Conservation (phyloP, 2,888 invertebrate genomes). For the Acanthosepion esculentum region DNA sequence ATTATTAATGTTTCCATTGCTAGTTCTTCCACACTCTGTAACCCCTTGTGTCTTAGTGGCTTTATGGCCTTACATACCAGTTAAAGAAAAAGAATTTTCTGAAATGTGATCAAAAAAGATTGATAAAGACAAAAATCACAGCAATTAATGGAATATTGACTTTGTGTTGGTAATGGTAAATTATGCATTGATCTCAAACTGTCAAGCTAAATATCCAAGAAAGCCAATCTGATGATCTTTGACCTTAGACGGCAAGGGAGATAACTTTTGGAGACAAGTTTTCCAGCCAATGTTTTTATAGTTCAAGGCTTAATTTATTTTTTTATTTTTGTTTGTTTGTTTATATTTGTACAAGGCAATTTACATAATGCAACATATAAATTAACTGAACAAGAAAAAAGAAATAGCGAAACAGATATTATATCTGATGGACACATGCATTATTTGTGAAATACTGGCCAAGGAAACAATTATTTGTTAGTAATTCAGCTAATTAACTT, state of each 20-base stretch:
- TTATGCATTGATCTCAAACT: background rate
- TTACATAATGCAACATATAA: background rate
- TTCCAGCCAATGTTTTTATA: background rate
- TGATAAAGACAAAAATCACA: too few species aligned
- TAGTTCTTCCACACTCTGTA: too few species aligned
- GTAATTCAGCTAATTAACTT: constrained; percentile 8
- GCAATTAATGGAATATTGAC: too few species aligned
- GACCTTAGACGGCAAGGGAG: background rate
- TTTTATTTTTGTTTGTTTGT: background rate
- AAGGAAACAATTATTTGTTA: background rate
- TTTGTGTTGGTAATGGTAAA: background rate
- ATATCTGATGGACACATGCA: background rate
- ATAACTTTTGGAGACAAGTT: background rate
- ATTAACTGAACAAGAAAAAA: background rate
- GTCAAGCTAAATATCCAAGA: background rate
- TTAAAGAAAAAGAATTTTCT: too few species aligned
- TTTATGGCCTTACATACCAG: too few species aligned
- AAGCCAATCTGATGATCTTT: background rate
- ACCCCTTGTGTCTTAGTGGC: too few species aligned
- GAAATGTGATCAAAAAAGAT: too few species aligned
- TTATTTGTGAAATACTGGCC: background rate
- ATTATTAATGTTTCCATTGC: too few species aligned
- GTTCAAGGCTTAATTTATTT: background rate
- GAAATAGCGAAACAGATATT: background rate
- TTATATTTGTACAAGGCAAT: background rate